Base-by-base conservation (phyloP, 2,113 vertebrate genomes). In the Amia ocellicauda region DNA sequence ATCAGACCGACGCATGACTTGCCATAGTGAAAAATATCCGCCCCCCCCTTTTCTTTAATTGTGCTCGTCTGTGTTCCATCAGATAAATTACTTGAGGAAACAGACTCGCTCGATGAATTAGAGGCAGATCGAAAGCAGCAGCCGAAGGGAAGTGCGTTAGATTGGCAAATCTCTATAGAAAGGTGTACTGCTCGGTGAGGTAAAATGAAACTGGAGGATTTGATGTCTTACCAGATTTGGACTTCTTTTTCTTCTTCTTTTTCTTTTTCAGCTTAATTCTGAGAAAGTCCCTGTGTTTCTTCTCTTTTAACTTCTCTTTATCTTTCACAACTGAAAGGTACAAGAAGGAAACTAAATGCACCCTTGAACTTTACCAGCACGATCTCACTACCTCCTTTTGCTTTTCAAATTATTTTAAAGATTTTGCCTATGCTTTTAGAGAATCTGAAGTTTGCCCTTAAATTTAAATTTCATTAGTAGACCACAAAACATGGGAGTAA, bases 211-310 rank as follows among this genome's bases (percentile, higher is more conserved):
- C 5, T 8, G 1, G 23, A 11, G 19, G 24, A 11, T 52, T 29
- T 17, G 10, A n/a, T n/a, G n/a, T 40, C 75, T 91, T 86, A 99
- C 95, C 96, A 64, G 88, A 75, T 74, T 92, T 94, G 40, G 83
- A 83, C 83, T 86, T 93, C 89, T 90, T 98, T 86, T 93, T 97
- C 85, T 90, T 91, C 71, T 90, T 94, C 72, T 91, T 98, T 80
- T 92, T 97, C 74, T 94, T 98, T 88, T 94, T 97, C 31, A 93
- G 84, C 72, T 94, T 96, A 24, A 93, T 81, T 67, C 87, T 89
- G 65, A 93, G 87, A 77, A 83, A 91, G 68, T 94, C 90, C 79
- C 87, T 91, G 52, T 81, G 83, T 68, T 86, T 91, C 74, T 79
- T 91, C 54, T 87, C 85, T 70, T 88, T 93, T 70, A 73, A 90